Evolutionary conservation across 2,888 invertebrate species (phyloP), one percentile per base, ranked within the genome.

Genomic region (Barypeithes pellucidus): DNA sequence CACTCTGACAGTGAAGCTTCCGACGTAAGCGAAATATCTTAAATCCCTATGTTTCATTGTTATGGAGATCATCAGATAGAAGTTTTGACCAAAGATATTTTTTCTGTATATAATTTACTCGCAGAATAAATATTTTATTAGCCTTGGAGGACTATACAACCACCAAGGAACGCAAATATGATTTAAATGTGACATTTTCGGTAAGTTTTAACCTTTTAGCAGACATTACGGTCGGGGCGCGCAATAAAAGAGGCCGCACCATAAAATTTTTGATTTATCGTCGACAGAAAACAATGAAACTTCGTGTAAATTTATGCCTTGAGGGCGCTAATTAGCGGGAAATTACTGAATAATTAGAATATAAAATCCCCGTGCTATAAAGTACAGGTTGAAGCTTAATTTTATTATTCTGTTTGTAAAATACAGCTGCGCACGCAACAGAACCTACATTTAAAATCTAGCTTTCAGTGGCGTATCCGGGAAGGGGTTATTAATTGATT

Each of bases 121-220:
- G n/a, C n/a, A n/a, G n/a, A n/a, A n/a, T n/a, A n/a, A n/a, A n/a
- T n/a, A n/a, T n/a, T n/a, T n/a, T n/a, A n/a, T n/a, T n/a, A n/a
- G n/a, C 14, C 43, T 24, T 2, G 54, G 36, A 24, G 52, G 29
- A 57, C 54, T 41, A 16, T 54, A 70, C 43, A 12, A 70, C 22
- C 43, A 57, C 36, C 18, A 45, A 43, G 52, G 14, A 4, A n/a
- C 14, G 14, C 4, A 71, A 65, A 45, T 71, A 65, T 63, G 63
- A 71, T 71, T 71, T 71, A 71, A 71, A 63, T 47, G 65, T 63
- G 65, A 71, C 65, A 54, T 71, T 71, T 71, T 65, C 65, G 47
- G 65, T 65, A 71, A 71, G 71, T 71, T 71, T 65, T 20, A 65
- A 70, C 63, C 71, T 65, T 71, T 71, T 60, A 47, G 33, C 39